Percentiles rank a stretch among this genome's conserved stretches.
Conservation (phyloP, 2,113 vertebrate species). For the Xiphorhynchus elegans region DNA sequence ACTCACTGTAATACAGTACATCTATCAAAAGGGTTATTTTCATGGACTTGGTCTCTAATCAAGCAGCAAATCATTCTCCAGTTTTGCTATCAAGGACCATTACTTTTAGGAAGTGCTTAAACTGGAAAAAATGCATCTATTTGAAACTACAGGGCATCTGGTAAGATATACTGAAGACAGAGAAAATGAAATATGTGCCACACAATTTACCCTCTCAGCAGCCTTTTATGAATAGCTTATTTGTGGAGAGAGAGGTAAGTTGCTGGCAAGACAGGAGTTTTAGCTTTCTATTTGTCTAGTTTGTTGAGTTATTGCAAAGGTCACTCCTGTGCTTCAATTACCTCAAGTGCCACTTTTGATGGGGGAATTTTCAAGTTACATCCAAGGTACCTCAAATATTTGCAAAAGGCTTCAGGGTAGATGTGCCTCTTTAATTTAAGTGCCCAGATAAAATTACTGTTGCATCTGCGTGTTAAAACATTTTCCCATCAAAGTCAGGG, state of each 20-base stretch:
- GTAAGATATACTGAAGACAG: constrained; percentile 29
- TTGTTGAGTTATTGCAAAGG: constrained; percentile 55
- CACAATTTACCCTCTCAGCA: constrained; percentile 6
- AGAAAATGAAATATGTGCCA: constrained; percentile 16
- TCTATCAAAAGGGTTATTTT: constrained; percentile 53
- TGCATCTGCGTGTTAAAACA: neutral
- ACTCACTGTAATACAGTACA: constrained; percentile 25
- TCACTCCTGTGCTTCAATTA: constrained; percentile 20
- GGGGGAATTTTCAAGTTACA: constrained; percentile 46
- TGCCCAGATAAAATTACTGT: constrained; percentile 3
- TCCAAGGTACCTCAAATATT: constrained; percentile 51
- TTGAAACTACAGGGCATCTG: neutral
- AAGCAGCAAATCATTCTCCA: constrained; percentile 58
- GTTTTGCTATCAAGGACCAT: constrained; percentile 53
- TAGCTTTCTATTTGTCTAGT: constrained; percentile 11
- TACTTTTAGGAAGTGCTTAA: constrained; percentile 59
- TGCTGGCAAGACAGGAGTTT: constrained; percentile 5
- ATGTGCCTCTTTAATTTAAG: constrained; percentile 43
- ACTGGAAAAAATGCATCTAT: constrained; percentile 34
- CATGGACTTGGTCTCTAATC: constrained; percentile 46
- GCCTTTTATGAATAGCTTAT: constrained; percentile 23
- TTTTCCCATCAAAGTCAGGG: neutral
- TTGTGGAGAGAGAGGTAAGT: constrained; percentile 18
- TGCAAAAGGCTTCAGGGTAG: constrained; percentile 13
- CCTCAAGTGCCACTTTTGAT: constrained; percentile 23